These are phyloP conservation scores for Zele albiditarsus DNA, from an alignment of 2,888 invertebrate genomes.

Conservation along the genomic window DNA sequence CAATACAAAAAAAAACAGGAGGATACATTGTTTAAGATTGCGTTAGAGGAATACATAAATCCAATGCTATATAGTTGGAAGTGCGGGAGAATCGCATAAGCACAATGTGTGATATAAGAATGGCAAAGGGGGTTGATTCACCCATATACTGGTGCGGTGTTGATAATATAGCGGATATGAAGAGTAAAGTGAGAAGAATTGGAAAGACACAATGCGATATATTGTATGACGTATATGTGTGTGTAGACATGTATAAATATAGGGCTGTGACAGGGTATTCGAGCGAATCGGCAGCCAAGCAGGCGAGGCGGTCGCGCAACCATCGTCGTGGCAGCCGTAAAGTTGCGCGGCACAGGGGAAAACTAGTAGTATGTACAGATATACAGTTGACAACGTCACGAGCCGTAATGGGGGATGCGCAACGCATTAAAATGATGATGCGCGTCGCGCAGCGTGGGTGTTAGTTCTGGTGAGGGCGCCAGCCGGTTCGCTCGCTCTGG, in stretches of 20 bases:
- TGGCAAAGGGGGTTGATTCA: neutral
- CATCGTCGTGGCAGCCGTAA: constrained; percentile 14
- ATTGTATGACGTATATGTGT: neutral
- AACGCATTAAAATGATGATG: constrained; percentile 58
- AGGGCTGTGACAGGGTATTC: constrained; percentile 26
- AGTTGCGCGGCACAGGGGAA: constrained; percentile 24
- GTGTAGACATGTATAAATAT: neutral
- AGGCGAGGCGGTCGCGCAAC: constrained; percentile 10
- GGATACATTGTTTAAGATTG: neutral
- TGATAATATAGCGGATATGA: neutral
- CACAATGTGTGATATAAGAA: neutral
- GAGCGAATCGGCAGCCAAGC: constrained; percentile 17
- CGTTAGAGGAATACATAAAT: neutral
- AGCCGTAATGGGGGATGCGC: constrained; percentile 59
- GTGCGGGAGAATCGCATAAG: neutral
- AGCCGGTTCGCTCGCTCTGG: constrained; percentile 68
- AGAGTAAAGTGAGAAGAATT: constrained; percentile 17
- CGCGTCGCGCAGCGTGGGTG: constrained; percentile 70
- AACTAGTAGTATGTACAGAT: neutral
- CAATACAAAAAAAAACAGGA: neutral
- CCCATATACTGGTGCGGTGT: neutral
- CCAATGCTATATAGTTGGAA: neutral
- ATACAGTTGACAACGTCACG: neutral
- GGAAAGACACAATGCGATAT: constrained; percentile 19
- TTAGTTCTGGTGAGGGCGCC: constrained; percentile 72